These are phyloP conservation scores for Smutsia temminckii DNA, from an alignment of 2,797 vertebrate genomes.

Conservation along the genomic window DNA sequence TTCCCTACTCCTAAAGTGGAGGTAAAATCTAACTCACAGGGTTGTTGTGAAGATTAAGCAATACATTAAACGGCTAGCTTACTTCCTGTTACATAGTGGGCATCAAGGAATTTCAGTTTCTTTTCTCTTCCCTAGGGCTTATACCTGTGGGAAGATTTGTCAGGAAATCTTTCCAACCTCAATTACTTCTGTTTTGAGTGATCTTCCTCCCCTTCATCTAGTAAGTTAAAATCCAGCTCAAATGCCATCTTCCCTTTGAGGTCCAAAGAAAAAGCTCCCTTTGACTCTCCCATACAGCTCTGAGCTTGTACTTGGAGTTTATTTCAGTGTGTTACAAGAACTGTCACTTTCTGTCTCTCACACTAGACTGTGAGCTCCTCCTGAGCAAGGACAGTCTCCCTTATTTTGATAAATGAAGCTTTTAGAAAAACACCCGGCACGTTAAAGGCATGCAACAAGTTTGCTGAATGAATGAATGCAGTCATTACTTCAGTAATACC, in stretches of 20 bases:
- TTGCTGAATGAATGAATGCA: slow-evolving; percentile 49
- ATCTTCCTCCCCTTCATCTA: not conserved
- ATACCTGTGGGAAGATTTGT: not conserved
- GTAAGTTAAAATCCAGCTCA: not conserved
- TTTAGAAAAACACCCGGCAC: slow-evolving; percentile 47
- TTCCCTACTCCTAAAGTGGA: not conserved
- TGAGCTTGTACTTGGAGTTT: not conserved
- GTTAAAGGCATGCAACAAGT: not conserved
- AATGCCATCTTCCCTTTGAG: slow-evolving; percentile 24
- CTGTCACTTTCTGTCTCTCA: slow-evolving; percentile 14
- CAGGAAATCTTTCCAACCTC: slow-evolving; percentile 35
- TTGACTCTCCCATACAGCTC: not conserved
- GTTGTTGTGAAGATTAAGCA: not conserved
- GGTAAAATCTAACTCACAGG: not conserved
- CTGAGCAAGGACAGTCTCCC: not conserved
- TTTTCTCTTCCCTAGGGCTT: not conserved
- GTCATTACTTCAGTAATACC: slow-evolving; percentile 46
- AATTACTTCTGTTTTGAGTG: not conserved
- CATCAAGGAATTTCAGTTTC: not conserved
- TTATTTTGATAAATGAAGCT: not conserved
- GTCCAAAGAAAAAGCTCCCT: not conserved
- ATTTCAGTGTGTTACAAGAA: not conserved
- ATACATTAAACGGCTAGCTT: not conserved
- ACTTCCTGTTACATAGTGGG: not conserved
- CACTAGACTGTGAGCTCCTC: not conserved